phyloP scores from a whole-genome alignment of 2,113 vertebrate genomes.

The Oryzias woworae region DNA sequence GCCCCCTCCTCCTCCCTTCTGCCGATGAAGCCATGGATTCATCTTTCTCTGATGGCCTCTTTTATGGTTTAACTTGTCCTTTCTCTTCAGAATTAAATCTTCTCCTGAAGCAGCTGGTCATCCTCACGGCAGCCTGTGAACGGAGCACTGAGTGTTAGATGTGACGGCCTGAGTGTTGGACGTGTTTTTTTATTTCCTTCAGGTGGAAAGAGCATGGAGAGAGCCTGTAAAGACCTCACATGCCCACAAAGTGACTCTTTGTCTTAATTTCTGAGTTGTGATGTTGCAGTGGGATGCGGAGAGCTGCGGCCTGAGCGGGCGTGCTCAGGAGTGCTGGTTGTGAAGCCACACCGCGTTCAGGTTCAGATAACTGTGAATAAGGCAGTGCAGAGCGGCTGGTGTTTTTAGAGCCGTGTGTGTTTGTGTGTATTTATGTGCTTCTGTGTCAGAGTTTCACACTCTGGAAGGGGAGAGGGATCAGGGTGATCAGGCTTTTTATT shows the following conservation, averaged over 20 bases:
- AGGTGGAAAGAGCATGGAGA: neutral
- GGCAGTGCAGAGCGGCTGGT: neutral
- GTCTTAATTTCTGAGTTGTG: conserved; percentile 20
- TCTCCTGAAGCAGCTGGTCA: conserved; percentile 31
- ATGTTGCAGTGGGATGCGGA: conserved; percentile 7
- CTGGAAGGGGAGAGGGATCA: conserved; percentile 18
- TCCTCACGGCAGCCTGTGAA: conserved; percentile 5
- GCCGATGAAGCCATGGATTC: conserved; percentile 55
- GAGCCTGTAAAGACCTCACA: conserved; percentile 27
- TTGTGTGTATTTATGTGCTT: conserved; percentile 46
- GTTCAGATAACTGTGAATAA: neutral
- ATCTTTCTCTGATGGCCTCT: conserved; percentile 26
- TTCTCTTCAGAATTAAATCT: conserved; percentile 34
- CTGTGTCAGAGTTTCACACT: conserved; percentile 44
- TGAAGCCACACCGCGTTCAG: conserved; percentile 10
- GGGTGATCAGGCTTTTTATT: conserved; percentile 2
- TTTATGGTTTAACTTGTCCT: conserved; percentile 27
- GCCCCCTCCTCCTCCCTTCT: conserved; percentile 13
- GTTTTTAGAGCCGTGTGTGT: conserved; percentile 50
- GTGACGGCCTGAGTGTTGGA: conserved; percentile 10
- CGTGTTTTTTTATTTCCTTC: neutral
- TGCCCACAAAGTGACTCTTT: conserved; percentile 15
- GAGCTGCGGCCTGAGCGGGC: conserved; percentile 22
- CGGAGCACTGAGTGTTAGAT: neutral
- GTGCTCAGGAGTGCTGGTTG: conserved; percentile 30